Conservation (phyloP, 2,888 invertebrate species). For the Himalopsyche tibetana region DNA sequence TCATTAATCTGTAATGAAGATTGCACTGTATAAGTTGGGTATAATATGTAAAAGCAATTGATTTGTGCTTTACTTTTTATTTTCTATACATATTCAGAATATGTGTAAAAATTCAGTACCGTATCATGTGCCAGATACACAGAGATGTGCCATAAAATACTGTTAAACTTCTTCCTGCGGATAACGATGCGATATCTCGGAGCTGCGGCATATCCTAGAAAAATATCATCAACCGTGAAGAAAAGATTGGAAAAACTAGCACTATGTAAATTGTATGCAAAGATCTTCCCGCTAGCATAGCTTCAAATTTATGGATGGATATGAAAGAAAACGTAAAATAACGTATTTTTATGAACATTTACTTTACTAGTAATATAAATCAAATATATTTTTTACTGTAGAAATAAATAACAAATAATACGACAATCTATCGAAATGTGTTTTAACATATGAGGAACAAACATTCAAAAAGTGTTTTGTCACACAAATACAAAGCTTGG, state of each 20-base stretch:
- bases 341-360: no score
- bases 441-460: no score
- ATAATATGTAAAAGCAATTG: no score
- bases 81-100: not conserved
- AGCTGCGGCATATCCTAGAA: not conserved
- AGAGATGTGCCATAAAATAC: slow-evolving; percentile 51
- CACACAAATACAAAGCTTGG: no score
- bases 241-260: slow-evolving; percentile 9
- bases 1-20: no score
- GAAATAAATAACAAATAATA: no score
- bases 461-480: no score
- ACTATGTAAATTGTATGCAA: slow-evolving; percentile 22
- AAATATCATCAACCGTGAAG: slow-evolving; percentile 29
- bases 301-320: not conserved
- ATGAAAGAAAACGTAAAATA: no score
- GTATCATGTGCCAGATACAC: slow-evolving; percentile 1
- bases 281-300: not conserved
- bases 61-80: not conserved
- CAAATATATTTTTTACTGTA: no score
- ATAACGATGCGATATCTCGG: slow-evolving; percentile 49
- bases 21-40: no score
- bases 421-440: no score
- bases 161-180: slow-evolving; percentile 55
- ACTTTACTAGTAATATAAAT: no score
- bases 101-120: slow-evolving; percentile 17